Base-by-base conservation (phyloP, 2,113 vertebrate species). In the Clinocottus analis region DNA sequence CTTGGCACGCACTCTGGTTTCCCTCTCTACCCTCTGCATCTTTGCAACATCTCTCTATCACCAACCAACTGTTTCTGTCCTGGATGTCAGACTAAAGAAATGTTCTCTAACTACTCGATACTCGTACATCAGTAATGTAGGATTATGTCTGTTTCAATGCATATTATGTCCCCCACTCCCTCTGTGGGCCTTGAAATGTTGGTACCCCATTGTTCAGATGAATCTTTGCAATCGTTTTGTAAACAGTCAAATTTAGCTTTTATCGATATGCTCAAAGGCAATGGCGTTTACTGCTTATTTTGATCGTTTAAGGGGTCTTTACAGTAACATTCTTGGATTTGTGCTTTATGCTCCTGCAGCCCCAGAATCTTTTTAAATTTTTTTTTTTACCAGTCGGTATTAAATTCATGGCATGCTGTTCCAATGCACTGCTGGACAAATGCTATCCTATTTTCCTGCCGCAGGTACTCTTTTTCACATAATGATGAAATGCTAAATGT, bases 1-100 rank as follows among this genome's bases (percentile, higher is more conserved):
- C 45, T 86, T 86, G 83, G 83, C 79, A 73, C 67, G 56, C 47
- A 25, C 43, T 80, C 6, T 37, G 41, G 56, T 59, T 55, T 65
- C 51, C 45, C 60, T 75, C 59, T 71, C 41, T 75, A 4, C 43
- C 60, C 75, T 73, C 70, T 73, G 47, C 75, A 71, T 84, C 64
- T 58, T 58, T 85, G 63, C 78, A 76, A 59, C 73, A 75, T 84
- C 59, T 80, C 76, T 81, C 80, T 21, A 68, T 88, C 55, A 69
- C 55, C 33, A 33, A 33, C 4, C 33, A 33, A 33, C 33, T 33
- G 33, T 33, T 33, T 33, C 33, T 33, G 4, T 33, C 4, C 33
- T 33, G 33, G 33, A 5, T 33, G 33, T 33, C 33, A 33, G 33
- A 33, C 33, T 33, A 10, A 39, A 39, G 37, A 2, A 39, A 10